Conservation (phyloP, 2,888 invertebrate species). For the Galeopsomyia nigrocyanea region DNA sequence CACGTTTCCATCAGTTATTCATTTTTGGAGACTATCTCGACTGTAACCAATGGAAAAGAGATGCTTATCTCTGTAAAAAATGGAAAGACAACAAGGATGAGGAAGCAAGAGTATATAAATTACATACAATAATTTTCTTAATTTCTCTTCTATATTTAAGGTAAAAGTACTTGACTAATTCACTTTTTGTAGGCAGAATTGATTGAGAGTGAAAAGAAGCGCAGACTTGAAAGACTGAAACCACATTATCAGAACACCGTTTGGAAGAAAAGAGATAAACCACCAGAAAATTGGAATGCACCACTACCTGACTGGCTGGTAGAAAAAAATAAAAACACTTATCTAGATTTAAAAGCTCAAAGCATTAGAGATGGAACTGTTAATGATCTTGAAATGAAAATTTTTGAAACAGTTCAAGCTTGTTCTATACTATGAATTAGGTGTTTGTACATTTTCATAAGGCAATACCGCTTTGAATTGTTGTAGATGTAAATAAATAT, state of each 20-base stretch:
- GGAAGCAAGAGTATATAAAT: conserved; percentile 76
- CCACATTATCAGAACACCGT: conserved; percentile 81
- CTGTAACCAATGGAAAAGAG: conserved; percentile 85
- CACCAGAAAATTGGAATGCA: conserved; percentile 86
- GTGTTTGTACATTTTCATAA: too few species aligned
- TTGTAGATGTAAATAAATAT: conserved; percentile 1
- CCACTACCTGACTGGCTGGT: conserved; percentile 84
- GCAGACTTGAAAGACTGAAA: conserved; percentile 75
- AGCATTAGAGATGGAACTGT: conserved; percentile 71
- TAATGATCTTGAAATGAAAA: conserved; percentile 36
- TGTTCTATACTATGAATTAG: conserved; percentile 52
- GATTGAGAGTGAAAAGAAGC: conserved; percentile 79
- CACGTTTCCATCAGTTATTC: conserved; percentile 89
- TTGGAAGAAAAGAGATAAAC: conserved; percentile 82
- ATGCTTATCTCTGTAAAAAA: conserved; percentile 81
- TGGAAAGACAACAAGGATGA: conserved; percentile 76
- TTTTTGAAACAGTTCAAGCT: conserved; percentile 14
- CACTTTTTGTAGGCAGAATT: conserved; percentile 73
- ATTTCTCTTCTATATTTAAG: background rate
- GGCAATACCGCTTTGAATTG: too few species aligned
- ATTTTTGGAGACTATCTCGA: conserved; percentile 80
- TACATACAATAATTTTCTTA: background rate
- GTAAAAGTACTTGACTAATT: conserved; percentile 5
- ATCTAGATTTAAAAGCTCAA: conserved; percentile 76
- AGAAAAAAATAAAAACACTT: conserved; percentile 78